Evolutionary conservation across 2,888 invertebrate species (phyloP), one percentile per base, ranked within the genome.

Genomic region (Drosophila subsilvestris): DNA sequence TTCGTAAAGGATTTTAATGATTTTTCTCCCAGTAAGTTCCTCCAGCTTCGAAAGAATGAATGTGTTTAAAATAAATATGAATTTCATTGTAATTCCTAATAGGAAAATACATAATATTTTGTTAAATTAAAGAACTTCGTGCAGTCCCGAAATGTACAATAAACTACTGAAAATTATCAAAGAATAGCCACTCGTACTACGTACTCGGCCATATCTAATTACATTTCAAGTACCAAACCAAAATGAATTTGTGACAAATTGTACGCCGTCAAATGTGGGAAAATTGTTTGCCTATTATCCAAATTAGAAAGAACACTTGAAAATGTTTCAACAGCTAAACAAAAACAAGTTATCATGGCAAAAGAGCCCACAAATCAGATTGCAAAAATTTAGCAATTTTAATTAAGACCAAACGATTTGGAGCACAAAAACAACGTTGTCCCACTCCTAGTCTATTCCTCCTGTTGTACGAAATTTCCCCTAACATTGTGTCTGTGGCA

Each of bases 361-460:
- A 49, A 61, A 62, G 45, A 60, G 66, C 50, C 73, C 66, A 73
- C 74, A 68, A 73, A 61, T 61, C 74, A 74, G 56, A 66, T 22
- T 22, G 18, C 43, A 5, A 22, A 42, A 73, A 47, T 66, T 49
- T 60, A 56, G 55, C 60, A 48, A 56, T 60, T 74, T 73, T 73
- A 73, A 73, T 73, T 73, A 74, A 74, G 74, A 73, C 67, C 54
- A 60, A 74, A 74, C 67, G 74, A 66, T 74, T 67, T 66, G 44
- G 44, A 47, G 56, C 48, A 60, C 54, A 42, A 42, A 72, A 71
- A 63, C 63, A 72, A 44, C 63, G 8, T 17, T 6, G 10, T 12
- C n/a, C 25, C 7, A 17, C 43, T 6, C 9, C 44, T 3, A 29
- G 3, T 10, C 3, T 29, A 9, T 12, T 4, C 10, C 29, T 12